A percentile compares a stretch with the other conserved stretches of the same genome.
Evolutionary conservation across 1,140 invertebrate genomes (phyloP).

Genomic region (Bilobella aurantiaca): DNA sequence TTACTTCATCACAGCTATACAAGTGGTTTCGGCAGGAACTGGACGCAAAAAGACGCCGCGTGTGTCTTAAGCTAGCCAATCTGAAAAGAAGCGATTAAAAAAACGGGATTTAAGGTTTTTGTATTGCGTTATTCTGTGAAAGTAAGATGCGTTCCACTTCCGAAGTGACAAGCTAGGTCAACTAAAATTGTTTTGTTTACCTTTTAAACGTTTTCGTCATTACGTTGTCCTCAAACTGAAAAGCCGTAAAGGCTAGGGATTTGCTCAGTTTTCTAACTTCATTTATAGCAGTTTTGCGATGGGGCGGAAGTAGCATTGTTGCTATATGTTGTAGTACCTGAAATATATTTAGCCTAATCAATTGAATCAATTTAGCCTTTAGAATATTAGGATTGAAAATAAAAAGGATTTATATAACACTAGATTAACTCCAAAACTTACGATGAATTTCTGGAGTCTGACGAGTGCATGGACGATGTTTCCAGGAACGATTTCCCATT

Average conservation of each 20-base stretch:
- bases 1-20: not conserved
- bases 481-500: constrained; percentile 31
- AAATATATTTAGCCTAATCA: not conserved
- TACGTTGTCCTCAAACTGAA: constrained; percentile 31
- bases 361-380: not conserved
- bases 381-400: not conserved
- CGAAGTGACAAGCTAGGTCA: not conserved
- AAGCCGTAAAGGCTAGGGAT: constrained; percentile 19
- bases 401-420: not conserved
- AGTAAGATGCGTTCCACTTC: not conserved
- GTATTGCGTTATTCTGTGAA: not conserved
- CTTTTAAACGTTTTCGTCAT: constrained; percentile 35
- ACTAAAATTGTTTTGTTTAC: constrained; percentile 7
- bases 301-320: constrained; percentile 24
- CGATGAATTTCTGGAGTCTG: constrained; percentile 32
- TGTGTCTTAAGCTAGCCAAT: constrained; percentile 22
- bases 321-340: constrained; percentile 31
- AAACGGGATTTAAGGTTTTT: not conserved
- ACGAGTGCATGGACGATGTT: constrained; percentile 32
- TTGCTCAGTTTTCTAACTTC: constrained; percentile 34
- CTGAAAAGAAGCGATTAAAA: not conserved
- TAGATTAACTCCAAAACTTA: constrained; percentile 11
- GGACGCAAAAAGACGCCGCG: not conserved
- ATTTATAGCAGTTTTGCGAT: constrained; percentile 31
- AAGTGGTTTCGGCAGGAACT: not conserved